phyloP scores from a whole-genome alignment of 1,140 invertebrate genomes.

The Drosophila sechellia region DNA sequence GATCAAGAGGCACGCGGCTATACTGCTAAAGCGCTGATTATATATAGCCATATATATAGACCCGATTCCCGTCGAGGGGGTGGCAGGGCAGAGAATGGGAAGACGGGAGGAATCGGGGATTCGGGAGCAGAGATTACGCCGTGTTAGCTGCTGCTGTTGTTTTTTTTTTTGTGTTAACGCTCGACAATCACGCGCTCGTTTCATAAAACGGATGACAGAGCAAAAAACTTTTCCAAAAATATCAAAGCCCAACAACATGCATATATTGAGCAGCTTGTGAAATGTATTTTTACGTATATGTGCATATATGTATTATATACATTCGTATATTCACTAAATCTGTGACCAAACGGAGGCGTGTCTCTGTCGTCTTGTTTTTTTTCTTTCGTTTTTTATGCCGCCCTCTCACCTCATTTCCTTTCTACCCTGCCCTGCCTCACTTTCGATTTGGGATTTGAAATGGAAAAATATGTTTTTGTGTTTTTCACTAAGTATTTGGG shows the following conservation, averaged over 20 bases:
- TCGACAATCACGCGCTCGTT: constrained; percentile 62
- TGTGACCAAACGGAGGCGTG: constrained; percentile 43
- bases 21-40: constrained; percentile 1
- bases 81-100: too few relatives aligned
- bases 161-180: constrained; percentile 20
- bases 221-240: constrained; percentile 63
- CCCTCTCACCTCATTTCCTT: constrained; percentile 17
- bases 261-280: constrained; percentile 34
- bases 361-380: constrained; percentile 14
- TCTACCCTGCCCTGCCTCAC: constrained; percentile 28
- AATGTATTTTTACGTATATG: constrained; percentile 12
- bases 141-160: constrained; percentile 19
- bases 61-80: not conserved
- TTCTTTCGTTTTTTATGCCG: not conserved
- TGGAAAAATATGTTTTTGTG: not conserved
- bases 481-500: too few relatives aligned
- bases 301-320: too few relatives aligned
- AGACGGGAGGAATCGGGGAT: constrained; percentile 10
- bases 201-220: constrained; percentile 49
- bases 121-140: constrained; percentile 33
- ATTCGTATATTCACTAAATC: constrained; percentile 14
- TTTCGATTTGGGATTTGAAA: not conserved
- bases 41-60: not conserved
- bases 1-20: constrained; percentile 15
- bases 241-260: constrained; percentile 43